These are phyloP conservation scores for Meteorus sp. DNA, from an alignment of 1,140 invertebrate genomes.

Conservation along the genomic window DNA sequence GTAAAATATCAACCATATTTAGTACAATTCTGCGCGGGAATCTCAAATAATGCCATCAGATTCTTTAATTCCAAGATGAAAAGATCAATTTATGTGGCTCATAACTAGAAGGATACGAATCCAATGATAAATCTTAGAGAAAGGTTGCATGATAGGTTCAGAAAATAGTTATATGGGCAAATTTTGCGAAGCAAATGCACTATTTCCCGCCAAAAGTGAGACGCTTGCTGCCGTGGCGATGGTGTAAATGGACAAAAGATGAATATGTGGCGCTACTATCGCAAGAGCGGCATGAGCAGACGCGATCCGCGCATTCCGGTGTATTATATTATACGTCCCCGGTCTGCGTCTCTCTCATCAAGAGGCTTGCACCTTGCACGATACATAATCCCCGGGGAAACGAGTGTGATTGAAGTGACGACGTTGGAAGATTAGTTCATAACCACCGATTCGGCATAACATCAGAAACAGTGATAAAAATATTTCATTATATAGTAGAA, in stretches of 20 bases:
- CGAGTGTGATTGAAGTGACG: neutral
- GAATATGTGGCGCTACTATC: slow-evolving; percentile 43
- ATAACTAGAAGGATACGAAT: too few species aligned
- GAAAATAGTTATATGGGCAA: too few species aligned
- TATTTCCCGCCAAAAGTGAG: slow-evolving; percentile 43
- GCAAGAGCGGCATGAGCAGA: slow-evolving; percentile 47
- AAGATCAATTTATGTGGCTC: too few species aligned
- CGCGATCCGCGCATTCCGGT: slow-evolving; percentile 45
- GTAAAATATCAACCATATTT: too few species aligned
- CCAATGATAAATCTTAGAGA: too few species aligned
- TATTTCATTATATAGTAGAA: neutral
- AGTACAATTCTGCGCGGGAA: too few species aligned
- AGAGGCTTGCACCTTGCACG: neutral
- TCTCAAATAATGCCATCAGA: too few species aligned
- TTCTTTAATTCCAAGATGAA: too few species aligned
- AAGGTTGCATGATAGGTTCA: too few species aligned
- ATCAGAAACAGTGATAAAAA: neutral
- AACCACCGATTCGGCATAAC: neutral
- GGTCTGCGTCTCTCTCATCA: slow-evolving; percentile 34
- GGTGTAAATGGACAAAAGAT: slow-evolving; percentile 23
- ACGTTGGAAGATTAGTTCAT: too few species aligned
- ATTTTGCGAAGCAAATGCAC: neutral
- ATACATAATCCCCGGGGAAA: slow-evolving; percentile 13
- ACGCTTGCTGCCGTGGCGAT: slow-evolving; percentile 30
- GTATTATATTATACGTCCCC: slow-evolving; percentile 24